Evolutionary conservation across 2,888 invertebrate species (phyloP).

Genomic region (Calliphora vomitoria): DNA sequence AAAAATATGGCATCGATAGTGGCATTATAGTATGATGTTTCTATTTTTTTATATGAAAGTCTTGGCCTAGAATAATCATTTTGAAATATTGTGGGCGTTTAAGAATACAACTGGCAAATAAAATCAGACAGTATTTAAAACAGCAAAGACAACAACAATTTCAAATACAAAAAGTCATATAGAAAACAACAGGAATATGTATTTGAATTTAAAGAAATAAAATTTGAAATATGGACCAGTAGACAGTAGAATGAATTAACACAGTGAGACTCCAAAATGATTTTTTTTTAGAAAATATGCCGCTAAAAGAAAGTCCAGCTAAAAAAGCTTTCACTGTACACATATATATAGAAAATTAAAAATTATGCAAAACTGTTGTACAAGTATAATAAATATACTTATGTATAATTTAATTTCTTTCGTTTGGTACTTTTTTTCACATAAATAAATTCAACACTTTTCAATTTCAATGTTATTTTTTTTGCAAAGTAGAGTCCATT

Average conservation of each 20-base stretch:
- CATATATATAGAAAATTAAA: not conserved
- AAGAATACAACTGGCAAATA: constrained; percentile 68
- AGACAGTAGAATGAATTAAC: not conserved
- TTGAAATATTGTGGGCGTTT: constrained; percentile 72
- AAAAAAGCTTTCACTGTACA: constrained; percentile 33
- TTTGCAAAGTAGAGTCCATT: not conserved
- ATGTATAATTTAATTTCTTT: constrained; percentile 7
- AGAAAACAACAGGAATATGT: not conserved
- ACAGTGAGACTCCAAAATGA: constrained; percentile 4
- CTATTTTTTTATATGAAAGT: constrained; percentile 50
- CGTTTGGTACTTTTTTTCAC: constrained; percentile 2
- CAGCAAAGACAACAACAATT: constrained; percentile 24
- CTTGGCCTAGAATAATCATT: constrained; percentile 72
- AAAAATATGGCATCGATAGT: constrained; percentile 60
- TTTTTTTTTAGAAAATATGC: constrained; percentile 16
- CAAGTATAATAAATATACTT: no score
- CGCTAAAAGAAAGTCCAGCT: constrained; percentile 24
- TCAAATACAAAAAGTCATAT: not conserved
- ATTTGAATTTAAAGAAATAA: not conserved
- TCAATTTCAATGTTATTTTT: not conserved
- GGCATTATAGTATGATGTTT: constrained; percentile 6
- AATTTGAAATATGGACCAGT: constrained; percentile 45
- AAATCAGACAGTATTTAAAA: constrained; percentile 59
- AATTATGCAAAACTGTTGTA: constrained; percentile 28
- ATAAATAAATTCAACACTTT: constrained; percentile 16